These are phyloP conservation scores for Poecilia picta DNA, from an alignment of 2,797 vertebrate genomes.

Conservation along the genomic window DNA sequence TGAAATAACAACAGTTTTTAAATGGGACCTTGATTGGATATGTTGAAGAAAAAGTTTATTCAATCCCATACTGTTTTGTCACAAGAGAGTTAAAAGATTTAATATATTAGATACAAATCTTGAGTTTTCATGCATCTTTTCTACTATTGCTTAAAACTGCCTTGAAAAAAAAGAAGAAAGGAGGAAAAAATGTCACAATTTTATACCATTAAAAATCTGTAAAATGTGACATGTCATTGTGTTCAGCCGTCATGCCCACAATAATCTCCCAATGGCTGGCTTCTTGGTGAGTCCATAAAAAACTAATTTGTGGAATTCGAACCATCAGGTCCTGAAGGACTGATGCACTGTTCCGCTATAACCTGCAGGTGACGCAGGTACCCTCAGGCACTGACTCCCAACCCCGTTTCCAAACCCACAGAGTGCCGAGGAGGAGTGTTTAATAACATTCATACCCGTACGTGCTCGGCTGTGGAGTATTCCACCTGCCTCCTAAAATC, in stretches of 20 bases:
- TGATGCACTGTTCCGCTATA: too few species aligned
- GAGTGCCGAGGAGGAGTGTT: too few species aligned
- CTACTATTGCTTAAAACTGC: not conserved
- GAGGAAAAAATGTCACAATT: not conserved
- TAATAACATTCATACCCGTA: too few species aligned
- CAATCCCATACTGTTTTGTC: not conserved
- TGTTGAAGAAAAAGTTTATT: slow-evolving; percentile 10
- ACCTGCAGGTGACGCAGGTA: too few species aligned
- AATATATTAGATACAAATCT: not conserved
- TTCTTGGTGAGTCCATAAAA: too few species aligned
- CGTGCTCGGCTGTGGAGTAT: too few species aligned
- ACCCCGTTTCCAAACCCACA: too few species aligned
- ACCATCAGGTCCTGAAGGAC: too few species aligned
- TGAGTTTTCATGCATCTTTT: not conserved
- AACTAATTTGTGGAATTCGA: too few species aligned
- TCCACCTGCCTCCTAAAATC: too few species aligned
- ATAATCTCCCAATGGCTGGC: too few species aligned
- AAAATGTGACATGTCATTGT: not conserved
- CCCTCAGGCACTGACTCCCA: too few species aligned
- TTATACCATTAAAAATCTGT: not conserved
- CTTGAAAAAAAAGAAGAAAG: not conserved
- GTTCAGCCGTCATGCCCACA: not conserved
- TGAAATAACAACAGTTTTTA: not conserved
- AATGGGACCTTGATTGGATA: not conserved
- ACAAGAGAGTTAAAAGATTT: not conserved